phyloP scores from a whole-genome alignment of 2,888 invertebrate genomes.

The Tetragonula carbonaria region DNA sequence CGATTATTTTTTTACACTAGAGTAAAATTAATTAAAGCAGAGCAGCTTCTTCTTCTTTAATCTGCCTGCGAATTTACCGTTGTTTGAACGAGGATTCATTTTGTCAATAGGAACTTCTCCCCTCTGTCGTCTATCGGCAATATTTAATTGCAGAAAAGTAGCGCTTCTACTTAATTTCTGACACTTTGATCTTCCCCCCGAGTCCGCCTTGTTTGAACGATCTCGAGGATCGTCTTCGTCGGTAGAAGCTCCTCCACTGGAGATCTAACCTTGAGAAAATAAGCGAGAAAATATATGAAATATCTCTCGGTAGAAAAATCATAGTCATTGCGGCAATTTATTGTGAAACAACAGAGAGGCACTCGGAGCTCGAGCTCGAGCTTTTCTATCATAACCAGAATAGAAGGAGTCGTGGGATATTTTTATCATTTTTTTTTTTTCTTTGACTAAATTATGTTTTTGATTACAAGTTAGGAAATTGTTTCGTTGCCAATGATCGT shows the following conservation, averaged over 20 bases:
- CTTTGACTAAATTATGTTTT: too few species aligned
- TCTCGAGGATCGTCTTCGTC: not conserved
- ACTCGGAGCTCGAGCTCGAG: too few species aligned
- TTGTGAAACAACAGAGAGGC: not conserved
- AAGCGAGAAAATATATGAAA: not conserved
- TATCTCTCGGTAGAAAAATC: too few species aligned
- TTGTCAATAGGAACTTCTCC: not conserved
- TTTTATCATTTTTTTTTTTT: too few species aligned
- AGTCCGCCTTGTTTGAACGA: not conserved
- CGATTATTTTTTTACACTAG: not conserved
- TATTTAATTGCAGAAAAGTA: slow-evolving; percentile 8
- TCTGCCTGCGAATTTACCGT: not conserved
- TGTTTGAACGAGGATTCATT: not conserved
- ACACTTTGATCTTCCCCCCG: not conserved
- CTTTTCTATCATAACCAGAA: too few species aligned
- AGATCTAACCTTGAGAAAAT: not conserved
- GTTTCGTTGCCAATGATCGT: too few species aligned
- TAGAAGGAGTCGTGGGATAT: too few species aligned
- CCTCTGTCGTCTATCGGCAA: not conserved
- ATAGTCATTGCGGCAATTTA: too few species aligned
- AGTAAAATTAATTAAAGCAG: not conserved
- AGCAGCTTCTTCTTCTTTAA: not conserved
- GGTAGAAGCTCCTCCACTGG: not conserved
- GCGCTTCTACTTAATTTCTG: not conserved
- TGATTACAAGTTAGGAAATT: too few species aligned